Percentiles rank a stretch among this genome's conserved stretches.
These are phyloP conservation scores for Brachyrhaphis roseni DNA, from an alignment of 2,797 vertebrate genomes.

Conservation along the genomic window DNA sequence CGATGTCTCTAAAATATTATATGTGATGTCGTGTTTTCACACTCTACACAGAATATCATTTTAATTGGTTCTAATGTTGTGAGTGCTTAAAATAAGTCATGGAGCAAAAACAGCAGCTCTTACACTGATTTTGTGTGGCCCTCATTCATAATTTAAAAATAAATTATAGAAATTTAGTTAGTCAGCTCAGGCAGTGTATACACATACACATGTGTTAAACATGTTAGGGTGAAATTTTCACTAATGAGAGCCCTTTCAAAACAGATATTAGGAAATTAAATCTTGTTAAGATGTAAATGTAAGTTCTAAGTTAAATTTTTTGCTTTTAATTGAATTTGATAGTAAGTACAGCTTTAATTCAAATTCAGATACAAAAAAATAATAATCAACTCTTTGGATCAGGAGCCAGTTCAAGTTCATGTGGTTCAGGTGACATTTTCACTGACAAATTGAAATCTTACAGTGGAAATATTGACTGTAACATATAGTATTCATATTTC, in stretches of 20 bases:
- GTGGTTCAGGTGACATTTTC: neutral
- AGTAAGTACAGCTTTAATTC: neutral
- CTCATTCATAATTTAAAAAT: neutral
- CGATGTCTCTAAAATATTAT: conserved; percentile 23
- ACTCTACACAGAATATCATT: neutral
- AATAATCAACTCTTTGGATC: neutral
- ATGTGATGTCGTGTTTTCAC: conserved; percentile 7
- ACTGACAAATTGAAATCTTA: neutral
- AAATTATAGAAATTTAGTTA: neutral
- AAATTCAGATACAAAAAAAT: too few relatives aligned
- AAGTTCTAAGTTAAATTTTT: neutral
- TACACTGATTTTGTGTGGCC: neutral
- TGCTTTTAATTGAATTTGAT: neutral
- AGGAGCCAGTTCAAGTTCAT: neutral
- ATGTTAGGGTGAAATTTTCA: neutral
- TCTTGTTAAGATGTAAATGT: neutral
- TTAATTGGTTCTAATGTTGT: neutral
- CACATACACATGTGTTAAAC: neutral
- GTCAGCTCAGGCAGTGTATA: neutral
- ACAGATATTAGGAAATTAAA: neutral
- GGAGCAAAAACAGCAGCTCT: neutral
- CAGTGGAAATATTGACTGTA: neutral
- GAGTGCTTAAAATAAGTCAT: neutral
- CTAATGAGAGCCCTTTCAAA: neutral
- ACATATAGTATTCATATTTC: neutral